Base-by-base conservation (phyloP, 2,888 invertebrate species). In the Acleris laterana region DNA sequence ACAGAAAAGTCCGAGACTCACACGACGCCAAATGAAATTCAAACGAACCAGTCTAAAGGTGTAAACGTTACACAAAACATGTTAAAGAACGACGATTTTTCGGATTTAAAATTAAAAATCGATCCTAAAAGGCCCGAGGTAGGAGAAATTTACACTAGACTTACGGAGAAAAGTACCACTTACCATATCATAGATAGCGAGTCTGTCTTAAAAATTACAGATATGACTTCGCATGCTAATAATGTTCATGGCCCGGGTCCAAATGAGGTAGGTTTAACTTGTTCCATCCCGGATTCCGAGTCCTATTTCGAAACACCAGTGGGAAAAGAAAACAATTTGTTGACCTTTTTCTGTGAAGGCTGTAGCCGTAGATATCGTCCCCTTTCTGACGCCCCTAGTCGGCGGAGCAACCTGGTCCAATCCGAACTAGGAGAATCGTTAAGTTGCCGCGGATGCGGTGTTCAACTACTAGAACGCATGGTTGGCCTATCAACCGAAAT, bases 151-250 rank as follows among this genome's bases (percentile, higher is more conserved):
- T 78, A 77, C 46, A 75, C 72, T 49, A 77, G 74, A 65, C 71
- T 85, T 0, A 78, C 76, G 56, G 83, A 80, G 66, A 87, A 79
- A 72, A 87, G 85, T 69, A 81, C 83, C 19, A 91, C 92, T 20
- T 90, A 88, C 70, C 80, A 82, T 19, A 74, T 88, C 16, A 89
- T 92, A 51, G 88, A 89, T 0, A 92, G 92, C 67, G 91, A 92
- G 77, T 82, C 86, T 1, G 72, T 92, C 62, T 72, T 92, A 0
- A 84, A 77, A 79, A 86, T 90, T 6, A 91, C 91, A 32, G 88
- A 92, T 62, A 89, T 91, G 88, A 87, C 89, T 7, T 84, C 86
- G 28, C 44, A 50, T 32, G 20, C 11, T 11, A 44, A 65, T 17
- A 50, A 46, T 22, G 2, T 42, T 25, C 46, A 17, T 3, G n/a